Evolutionary conservation across 2,797 vertebrate genomes (phyloP), one percentile per base, ranked within the genome.

Genomic region (Lutjanus campechanus): DNA sequence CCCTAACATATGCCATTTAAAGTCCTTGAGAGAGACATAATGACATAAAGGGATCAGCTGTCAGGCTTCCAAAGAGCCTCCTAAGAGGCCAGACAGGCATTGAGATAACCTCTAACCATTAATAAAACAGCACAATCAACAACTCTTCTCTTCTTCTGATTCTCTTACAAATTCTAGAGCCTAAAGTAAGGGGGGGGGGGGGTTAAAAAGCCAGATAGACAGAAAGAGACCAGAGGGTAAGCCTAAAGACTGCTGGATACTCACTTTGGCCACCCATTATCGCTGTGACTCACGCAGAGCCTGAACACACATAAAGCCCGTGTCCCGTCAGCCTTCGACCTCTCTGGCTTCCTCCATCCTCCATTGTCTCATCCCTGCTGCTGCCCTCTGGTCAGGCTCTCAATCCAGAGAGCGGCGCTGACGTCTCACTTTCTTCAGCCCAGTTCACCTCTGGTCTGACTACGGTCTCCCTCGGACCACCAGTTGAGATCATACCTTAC

Each of bases 1-100:
- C 66, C 2, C 78, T 66, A 82, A 86, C 69, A 86, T 86, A 86
- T 80, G 83, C 90, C 84, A 90, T 86, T 89, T 86, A 62, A 86
- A 77, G 77, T 85, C 81, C 82, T 83, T 69, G 72, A 88, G 85
- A 84, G 78, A 91, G 88, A 75, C 88, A 62, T 84, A 77, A 77
- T 67, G 79, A 89, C 85, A 86, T 80, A 56, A 83, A 82, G 81
- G 79, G 88, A 91, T 91, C 85, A 40, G 64, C 87, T 92, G 82
- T 89, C 89, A 70, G 81, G 72, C 66, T 64, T 82, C 63, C 68
- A 77, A 83, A 86, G 82, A 81, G 81, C 71, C 74, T 79, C 82
- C 84, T 71, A 76, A 80, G 86, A 84, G 83, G 67, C 79, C 78
- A 61, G 80, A 82, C 74, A 74, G 75, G 62, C 83, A 69, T 2